Conservation (phyloP, 2,888 invertebrate genomes). For the Synergus umbraculus region DNA sequence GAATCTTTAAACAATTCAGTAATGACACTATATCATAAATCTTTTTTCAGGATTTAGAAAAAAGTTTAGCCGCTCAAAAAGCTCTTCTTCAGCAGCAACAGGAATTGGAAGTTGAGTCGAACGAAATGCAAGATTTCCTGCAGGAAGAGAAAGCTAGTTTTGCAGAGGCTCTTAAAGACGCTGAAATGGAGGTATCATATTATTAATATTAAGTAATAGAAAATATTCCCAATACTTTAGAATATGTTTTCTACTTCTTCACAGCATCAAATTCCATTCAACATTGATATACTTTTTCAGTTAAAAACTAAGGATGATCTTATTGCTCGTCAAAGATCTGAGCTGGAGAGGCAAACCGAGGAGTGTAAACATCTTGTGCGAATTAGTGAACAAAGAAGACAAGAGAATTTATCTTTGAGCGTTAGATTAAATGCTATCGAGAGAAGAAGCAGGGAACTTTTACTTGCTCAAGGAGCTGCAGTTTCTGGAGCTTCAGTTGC, state of each 20-base stretch:
- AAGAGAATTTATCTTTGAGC: slow-evolving; percentile 84
- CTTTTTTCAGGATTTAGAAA: slow-evolving; percentile 82
- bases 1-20: background rate
- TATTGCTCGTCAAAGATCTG: slow-evolving; percentile 79
- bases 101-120: slow-evolving; percentile 88
- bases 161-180: slow-evolving; percentile 87
- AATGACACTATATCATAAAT: slow-evolving; percentile 28
- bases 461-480: slow-evolving; percentile 84
- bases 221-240: slow-evolving; percentile 13
- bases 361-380: slow-evolving; percentile 89
- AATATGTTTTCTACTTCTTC: background rate
- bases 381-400: slow-evolving; percentile 88
- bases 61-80: slow-evolving; percentile 84
- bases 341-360: slow-evolving; percentile 83
- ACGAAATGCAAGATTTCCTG: slow-evolving; percentile 92
- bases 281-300: slow-evolving; percentile 66
- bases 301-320: slow-evolving; percentile 71
- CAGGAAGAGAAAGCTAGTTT: slow-evolving; percentile 91
- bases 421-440: slow-evolving; percentile 83
- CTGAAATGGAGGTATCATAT: slow-evolving; percentile 82
- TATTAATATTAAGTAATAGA: slow-evolving; percentile 55
- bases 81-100: slow-evolving; percentile 85
- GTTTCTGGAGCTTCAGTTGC: slow-evolving; percentile 85
- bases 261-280: background rate
- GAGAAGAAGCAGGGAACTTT: slow-evolving; percentile 81